A percentile compares a stretch with the other conserved stretches of the same genome.
These are phyloP conservation scores for Nysson spinosus DNA, from an alignment of 2,888 invertebrate species.

Conservation along the genomic window DNA sequence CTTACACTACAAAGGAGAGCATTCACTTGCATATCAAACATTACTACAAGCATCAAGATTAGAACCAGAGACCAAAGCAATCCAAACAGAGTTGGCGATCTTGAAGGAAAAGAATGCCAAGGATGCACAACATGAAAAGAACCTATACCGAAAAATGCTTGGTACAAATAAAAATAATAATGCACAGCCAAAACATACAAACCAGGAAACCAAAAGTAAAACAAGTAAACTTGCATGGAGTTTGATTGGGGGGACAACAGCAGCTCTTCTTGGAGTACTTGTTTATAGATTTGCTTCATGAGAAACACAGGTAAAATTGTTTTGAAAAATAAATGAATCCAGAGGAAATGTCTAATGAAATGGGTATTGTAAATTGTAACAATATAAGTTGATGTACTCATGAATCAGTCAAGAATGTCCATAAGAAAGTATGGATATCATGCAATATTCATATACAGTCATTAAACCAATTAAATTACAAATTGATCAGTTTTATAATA, in stretches of 20 bases:
- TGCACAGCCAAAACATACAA: constrained; percentile 25
- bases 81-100: constrained; percentile 80
- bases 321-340: neutral
- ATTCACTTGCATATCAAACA: constrained; percentile 84
- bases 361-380: constrained; percentile 16
- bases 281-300: constrained; percentile 83
- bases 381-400: constrained; percentile 11
- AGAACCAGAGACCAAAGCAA: constrained; percentile 82
- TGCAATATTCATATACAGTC: neutral
- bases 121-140: constrained; percentile 81
- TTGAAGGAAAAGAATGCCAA: constrained; percentile 80
- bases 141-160: constrained; percentile 85
- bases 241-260: constrained; percentile 83
- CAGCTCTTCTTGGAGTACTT: constrained; percentile 85
- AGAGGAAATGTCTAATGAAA: neutral
- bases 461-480: too few species aligned
- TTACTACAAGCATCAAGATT: constrained; percentile 82
- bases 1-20: constrained; percentile 83
- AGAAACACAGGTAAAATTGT: constrained; percentile 20
- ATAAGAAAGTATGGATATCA: constrained; percentile 9
- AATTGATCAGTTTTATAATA: constrained; percentile 3
- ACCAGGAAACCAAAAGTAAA: constrained; percentile 44
- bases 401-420: constrained; percentile 5
- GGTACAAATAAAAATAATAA: constrained; percentile 66
- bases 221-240: constrained; percentile 82